Evolutionary conservation across 2,797 vertebrate species (phyloP).

Genomic region (Liasis olivaceus): DNA sequence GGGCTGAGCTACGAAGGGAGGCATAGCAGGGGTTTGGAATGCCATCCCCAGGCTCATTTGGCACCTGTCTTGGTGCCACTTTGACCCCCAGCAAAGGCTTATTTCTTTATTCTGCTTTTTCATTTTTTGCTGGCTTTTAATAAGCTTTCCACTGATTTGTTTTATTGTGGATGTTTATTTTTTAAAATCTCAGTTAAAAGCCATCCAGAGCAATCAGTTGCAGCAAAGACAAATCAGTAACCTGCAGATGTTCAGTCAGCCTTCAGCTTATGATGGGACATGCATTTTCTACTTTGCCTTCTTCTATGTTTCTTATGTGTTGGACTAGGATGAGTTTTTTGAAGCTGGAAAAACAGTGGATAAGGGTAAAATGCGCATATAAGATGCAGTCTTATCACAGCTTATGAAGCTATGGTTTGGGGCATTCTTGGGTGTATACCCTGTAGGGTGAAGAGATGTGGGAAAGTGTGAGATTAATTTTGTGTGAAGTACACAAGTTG

Average conservation of each 20-base stretch:
- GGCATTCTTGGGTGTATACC: not conserved
- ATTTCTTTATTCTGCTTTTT: not conserved
- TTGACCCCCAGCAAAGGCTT: not conserved
- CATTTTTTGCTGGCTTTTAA: not conserved
- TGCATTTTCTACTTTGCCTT: not conserved
- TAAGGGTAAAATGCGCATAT: not conserved
- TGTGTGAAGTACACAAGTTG: not conserved
- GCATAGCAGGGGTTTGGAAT: not conserved
- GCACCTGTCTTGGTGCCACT: not conserved
- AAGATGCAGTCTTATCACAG: not conserved
- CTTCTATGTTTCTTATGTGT: not conserved
- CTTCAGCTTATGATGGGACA: not conserved
- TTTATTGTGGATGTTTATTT: not conserved
- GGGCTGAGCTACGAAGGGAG: not conserved
- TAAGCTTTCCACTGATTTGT: not conserved
- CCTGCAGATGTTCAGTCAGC: not conserved
- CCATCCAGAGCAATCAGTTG: not conserved
- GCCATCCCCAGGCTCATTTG: not conserved
- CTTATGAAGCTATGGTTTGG: not conserved
- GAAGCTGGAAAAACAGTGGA: not conserved
- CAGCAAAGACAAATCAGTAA: not conserved
- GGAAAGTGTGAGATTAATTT: not conserved
- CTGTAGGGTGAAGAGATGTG: accelerated
- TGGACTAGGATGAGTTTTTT: not conserved
- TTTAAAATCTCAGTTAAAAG: not conserved